phyloP scores from a whole-genome alignment of 92 coral and sea anemone genomes.

The Siderastrea radians region DNA sequence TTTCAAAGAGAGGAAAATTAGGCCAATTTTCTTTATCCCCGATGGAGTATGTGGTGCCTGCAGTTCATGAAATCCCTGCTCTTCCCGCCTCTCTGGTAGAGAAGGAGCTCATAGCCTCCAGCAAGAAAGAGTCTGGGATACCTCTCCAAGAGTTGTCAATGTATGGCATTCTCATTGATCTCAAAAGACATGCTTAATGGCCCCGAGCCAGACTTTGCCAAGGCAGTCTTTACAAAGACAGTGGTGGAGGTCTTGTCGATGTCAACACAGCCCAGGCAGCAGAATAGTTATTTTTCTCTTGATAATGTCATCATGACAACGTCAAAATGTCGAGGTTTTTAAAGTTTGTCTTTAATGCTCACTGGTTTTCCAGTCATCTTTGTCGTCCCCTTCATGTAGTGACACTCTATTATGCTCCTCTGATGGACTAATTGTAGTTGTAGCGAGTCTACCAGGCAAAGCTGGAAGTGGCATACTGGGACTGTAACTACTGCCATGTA shows the following conservation, averaged over 20 bases:
- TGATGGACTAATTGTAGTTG: slow-evolving; percentile 41
- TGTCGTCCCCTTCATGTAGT: slow-evolving; percentile 49
- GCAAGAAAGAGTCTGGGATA: slow-evolving; percentile 46
- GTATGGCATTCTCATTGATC: slow-evolving; percentile 41
- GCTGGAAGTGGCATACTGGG: slow-evolving; percentile 28
- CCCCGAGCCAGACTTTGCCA: slow-evolving; percentile 64
- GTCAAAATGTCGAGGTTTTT: no score
- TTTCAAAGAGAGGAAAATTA: no score
- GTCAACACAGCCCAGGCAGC: slow-evolving; percentile 65
- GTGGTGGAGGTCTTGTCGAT: slow-evolving; percentile 71
- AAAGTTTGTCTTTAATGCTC: no score
- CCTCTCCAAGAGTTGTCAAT: slow-evolving; percentile 44
- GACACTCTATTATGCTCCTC: slow-evolving; percentile 65
- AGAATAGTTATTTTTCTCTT: slow-evolving; percentile 49
- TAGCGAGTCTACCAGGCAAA: slow-evolving; percentile 30
- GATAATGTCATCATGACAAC: no score
- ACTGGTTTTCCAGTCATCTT: slow-evolving; percentile 56
- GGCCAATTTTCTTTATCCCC: slow-evolving; percentile 63
- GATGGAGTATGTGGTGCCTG: slow-evolving; percentile 63
- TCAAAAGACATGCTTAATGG: slow-evolving; percentile 50
- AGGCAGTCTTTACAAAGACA: slow-evolving; percentile 61
- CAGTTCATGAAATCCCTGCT: slow-evolving; percentile 68
- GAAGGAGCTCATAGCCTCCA: slow-evolving; percentile 78
- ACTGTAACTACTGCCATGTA: slow-evolving; percentile 35
- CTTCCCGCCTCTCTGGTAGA: slow-evolving; percentile 76